These are phyloP conservation scores for Scaptomyza polygonia DNA, from an alignment of 2,888 invertebrate genomes.

Conservation along the genomic window DNA sequence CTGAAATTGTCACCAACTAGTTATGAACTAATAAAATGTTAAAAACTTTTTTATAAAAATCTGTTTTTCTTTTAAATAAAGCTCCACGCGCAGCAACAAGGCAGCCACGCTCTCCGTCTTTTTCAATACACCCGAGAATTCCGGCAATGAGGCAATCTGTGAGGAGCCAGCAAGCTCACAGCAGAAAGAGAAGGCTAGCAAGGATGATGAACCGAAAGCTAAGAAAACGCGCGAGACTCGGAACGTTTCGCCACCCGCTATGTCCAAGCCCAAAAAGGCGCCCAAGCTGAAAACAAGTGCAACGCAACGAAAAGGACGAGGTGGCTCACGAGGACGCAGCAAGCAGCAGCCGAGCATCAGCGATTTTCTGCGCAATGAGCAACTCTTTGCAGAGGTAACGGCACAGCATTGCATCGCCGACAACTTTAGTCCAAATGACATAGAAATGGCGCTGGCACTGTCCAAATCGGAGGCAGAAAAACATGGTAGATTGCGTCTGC, in stretches of 20 bases:
- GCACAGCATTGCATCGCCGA: constrained; percentile 82
- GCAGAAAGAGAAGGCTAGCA: constrained; percentile 21
- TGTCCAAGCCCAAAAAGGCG: constrained; percentile 65
- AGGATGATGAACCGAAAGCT: constrained; percentile 26
- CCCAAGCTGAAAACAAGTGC: constrained; percentile 61
- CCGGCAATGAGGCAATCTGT: constrained; percentile 4
- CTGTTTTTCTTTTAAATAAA: constrained; percentile 51
- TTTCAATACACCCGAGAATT: constrained; percentile 59
- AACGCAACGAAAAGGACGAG: constrained; percentile 30
- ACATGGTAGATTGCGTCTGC: constrained; percentile 34
- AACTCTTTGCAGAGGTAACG: constrained; percentile 81
- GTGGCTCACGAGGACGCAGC: constrained; percentile 36
- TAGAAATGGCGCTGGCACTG: constrained; percentile 88
- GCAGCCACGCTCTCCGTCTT: constrained; percentile 63
- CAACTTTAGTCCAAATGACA: constrained; percentile 87
- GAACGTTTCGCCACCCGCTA: constrained; percentile 54
- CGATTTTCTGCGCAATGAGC: constrained; percentile 81
- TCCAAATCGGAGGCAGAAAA: constrained; percentile 86
- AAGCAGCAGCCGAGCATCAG: constrained; percentile 80
- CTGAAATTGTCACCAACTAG: not conserved
- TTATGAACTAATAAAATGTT: constrained; percentile 58
- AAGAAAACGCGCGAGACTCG: constrained; percentile 44
- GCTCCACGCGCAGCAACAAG: constrained; percentile 57
- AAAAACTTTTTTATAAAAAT: constrained; percentile 16
- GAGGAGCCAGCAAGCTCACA: not conserved